Conservation (phyloP, 2,113 vertebrate genomes). For the Furnarius figulus region DNA sequence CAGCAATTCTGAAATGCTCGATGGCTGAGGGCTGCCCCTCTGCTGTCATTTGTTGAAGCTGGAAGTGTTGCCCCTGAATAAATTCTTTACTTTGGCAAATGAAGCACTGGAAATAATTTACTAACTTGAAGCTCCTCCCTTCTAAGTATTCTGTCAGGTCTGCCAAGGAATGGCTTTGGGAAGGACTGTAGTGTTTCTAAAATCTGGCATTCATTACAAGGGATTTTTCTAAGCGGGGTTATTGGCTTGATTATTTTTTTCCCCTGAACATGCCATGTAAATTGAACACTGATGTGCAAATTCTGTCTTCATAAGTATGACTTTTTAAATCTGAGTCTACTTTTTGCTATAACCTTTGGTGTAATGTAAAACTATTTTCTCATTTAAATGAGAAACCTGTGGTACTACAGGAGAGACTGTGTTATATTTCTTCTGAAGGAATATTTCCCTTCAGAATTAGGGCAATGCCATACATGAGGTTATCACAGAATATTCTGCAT, state of each 20-base stretch:
- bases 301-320: neutral
- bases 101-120: conserved; percentile 63
- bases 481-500: neutral
- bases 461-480: neutral
- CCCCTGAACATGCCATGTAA: conserved; percentile 55
- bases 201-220: conserved; percentile 68
- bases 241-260: conserved; percentile 60
- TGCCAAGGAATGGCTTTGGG: conserved; percentile 56
- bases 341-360: neutral
- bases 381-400: neutral
- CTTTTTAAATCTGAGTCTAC: neutral
- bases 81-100: conserved; percentile 44
- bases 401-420: neutral
- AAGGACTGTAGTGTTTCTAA: conserved; percentile 37
- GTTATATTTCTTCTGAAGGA: neutral
- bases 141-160: conserved; percentile 31
- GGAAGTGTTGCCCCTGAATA: conserved; percentile 23
- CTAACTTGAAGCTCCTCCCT: conserved; percentile 58
- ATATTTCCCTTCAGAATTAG: neutral
- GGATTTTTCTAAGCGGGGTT: conserved; percentile 20
- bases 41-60: conserved; percentile 20
- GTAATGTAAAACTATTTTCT: neutral
- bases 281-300: conserved; percentile 63
- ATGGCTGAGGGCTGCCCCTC: neutral
- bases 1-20: neutral